phyloP scores from a whole-genome alignment of 2,113 vertebrate genomes.

The Symphodus melops region DNA sequence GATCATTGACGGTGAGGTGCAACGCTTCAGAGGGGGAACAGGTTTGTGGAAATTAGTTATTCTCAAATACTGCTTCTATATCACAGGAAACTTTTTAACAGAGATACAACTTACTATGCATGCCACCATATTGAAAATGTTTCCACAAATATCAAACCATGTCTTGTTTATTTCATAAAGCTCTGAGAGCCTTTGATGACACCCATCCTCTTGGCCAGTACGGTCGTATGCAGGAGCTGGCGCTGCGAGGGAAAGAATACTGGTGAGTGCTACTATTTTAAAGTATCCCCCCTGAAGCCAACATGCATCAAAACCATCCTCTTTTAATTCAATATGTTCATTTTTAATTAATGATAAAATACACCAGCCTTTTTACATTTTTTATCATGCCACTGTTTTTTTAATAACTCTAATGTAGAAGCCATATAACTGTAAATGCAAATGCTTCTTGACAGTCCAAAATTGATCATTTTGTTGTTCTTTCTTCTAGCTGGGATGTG shows the following conservation, averaged over 20 bases:
- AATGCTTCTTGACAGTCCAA: no score
- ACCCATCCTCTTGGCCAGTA: conserved; percentile 9
- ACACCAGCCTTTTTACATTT: no score
- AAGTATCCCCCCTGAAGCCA: no score
- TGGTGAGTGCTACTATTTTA: conserved; percentile 23
- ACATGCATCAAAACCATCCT: no score
- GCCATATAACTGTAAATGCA: no score
- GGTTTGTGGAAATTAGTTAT: conserved; percentile 53
- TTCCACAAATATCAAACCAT: background rate
- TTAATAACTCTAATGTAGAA: no score
- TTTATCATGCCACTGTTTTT: no score
- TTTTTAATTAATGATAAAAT: no score
- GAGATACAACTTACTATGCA: background rate
- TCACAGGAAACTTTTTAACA: no score
- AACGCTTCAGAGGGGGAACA: conserved; percentile 65
- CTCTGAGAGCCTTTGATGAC: conserved; percentile 55
- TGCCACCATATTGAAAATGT: background rate
- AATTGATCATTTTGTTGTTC: background rate
- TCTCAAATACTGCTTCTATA: no score
- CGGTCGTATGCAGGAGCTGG: conserved; percentile 39
- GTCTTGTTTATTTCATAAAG: conserved; percentile 11
- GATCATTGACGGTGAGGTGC: conserved; percentile 44
- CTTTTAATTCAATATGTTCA: no score
- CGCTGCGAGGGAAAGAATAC: conserved; percentile 24
- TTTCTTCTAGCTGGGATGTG: conserved; percentile 61